Conservation (phyloP, 1,140 invertebrate species). For the Tetramorium alpestre region DNA sequence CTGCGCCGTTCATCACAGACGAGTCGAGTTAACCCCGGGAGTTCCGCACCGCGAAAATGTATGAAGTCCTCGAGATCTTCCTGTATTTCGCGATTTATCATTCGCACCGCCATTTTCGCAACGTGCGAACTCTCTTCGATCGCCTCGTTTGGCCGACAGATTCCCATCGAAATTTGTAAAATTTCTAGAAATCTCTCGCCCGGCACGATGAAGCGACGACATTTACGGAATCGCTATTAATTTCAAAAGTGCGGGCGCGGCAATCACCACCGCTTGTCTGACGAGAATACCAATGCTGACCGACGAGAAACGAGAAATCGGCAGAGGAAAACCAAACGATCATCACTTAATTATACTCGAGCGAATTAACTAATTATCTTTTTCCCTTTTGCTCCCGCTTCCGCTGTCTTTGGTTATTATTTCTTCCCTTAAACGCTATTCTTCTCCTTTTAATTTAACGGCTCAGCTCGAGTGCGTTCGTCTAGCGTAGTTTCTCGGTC, state of each 20-base stretch:
- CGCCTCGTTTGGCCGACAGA: neutral
- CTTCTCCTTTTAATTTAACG: constrained; percentile 65
- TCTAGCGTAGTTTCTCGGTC: constrained; percentile 76
- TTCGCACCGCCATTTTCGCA: constrained; percentile 45
- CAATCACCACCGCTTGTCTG: neutral
- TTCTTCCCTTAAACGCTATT: constrained; percentile 51
- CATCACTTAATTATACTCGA: constrained; percentile 71
- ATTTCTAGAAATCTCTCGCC: neutral
- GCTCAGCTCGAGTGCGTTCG: constrained; percentile 70
- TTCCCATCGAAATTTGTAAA: neutral
- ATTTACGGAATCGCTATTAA: constrained; percentile 25
- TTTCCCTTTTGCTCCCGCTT: constrained; percentile 32
- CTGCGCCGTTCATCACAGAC: constrained; percentile 66
- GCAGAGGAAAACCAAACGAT: constrained; percentile 31
- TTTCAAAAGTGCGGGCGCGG: neutral
- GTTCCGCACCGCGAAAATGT: constrained; percentile 64
- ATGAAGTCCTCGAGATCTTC: constrained; percentile 68
- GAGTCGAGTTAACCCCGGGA: constrained; percentile 61
- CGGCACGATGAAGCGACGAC: neutral
- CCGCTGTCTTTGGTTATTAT: constrained; percentile 7
- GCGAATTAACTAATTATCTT: constrained; percentile 76
- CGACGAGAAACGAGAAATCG: constrained; percentile 17
- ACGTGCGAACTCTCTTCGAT: constrained; percentile 11
- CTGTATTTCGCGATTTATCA: constrained; percentile 65
- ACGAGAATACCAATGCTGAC: neutral